Conservation (phyloP, 1,140 invertebrate genomes). For the Anagrus nilaparvatae region DNA sequence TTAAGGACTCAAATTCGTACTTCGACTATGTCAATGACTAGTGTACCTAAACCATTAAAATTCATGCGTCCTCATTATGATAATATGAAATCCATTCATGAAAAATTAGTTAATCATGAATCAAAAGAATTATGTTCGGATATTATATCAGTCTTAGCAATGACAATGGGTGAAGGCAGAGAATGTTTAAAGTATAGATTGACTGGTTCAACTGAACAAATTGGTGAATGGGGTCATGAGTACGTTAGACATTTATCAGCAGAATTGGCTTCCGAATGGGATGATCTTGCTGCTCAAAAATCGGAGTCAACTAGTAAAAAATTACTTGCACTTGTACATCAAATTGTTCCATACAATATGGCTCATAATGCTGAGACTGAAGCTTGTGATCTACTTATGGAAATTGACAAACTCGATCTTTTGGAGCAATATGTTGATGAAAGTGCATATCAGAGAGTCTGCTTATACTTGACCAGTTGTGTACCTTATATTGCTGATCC, state of each 20-base stretch:
- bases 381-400: constrained; percentile 97
- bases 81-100: constrained; percentile 80
- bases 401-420: constrained; percentile 88
- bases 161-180: constrained; percentile 85
- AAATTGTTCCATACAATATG: constrained; percentile 97
- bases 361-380: constrained; percentile 98
- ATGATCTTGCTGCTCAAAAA: constrained; percentile 53
- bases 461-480: constrained; percentile 92
- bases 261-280: constrained; percentile 91
- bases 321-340: constrained; percentile 65
- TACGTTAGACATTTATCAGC: constrained; percentile 89
- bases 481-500: constrained; percentile 97
- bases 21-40: constrained; percentile 99
- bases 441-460: constrained; percentile 87
- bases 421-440: constrained; percentile 87
- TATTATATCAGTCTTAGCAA: constrained; percentile 93
- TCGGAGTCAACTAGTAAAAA: constrained; percentile 50
- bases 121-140: constrained; percentile 82
- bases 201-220: constrained; percentile 62
- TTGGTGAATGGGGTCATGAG: constrained; percentile 99
- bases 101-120: constrained; percentile 62
- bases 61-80: constrained; percentile 93
- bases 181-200: constrained; percentile 92
- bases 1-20: constrained; percentile 81
- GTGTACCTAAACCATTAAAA: constrained; percentile 97